A percentile compares a stretch with the other conserved stretches of the same genome.
Conservation (phyloP, 2,113 vertebrate species). For the Microcebus griseorufus region DNA sequence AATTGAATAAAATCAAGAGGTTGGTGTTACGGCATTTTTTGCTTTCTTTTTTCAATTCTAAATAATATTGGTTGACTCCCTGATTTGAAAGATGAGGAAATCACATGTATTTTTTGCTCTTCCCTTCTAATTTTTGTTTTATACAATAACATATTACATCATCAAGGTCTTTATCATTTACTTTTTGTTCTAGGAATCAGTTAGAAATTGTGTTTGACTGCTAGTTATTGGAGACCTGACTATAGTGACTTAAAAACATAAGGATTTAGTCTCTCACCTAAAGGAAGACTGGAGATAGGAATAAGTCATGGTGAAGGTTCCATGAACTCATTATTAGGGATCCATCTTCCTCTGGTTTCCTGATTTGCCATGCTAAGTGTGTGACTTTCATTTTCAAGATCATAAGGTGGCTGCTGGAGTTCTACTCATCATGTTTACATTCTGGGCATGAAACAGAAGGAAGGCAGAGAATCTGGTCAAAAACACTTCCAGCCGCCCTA, state of each 20-base stretch:
- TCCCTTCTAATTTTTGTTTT: neutral
- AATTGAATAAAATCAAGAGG: neutral
- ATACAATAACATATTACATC: neutral
- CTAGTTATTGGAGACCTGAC: neutral
- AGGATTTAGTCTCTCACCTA: neutral
- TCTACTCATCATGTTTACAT: neutral
- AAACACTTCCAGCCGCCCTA: neutral
- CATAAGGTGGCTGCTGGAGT: neutral
- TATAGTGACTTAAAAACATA: neutral
- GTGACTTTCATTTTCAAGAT: constrained; percentile 13
- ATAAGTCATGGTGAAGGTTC: neutral
- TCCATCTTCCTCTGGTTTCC: neutral
- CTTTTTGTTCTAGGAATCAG: constrained; percentile 2
- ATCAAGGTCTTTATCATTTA: constrained; percentile 6
- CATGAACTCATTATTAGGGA: neutral
- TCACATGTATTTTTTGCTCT: neutral
- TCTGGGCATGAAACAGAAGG: constrained; percentile 18
- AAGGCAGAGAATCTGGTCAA: neutral
- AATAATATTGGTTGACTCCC: neutral
- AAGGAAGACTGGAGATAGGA: neutral
- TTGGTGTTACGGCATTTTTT: neutral
- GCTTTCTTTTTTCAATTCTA: constrained; percentile 6
- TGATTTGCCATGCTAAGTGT: neutral
- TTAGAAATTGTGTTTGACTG: constrained; percentile 38
- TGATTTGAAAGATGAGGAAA: constrained; percentile 29